Base-by-base conservation (phyloP, 2,888 invertebrate genomes). In the Drosophila lacicola region DNA sequence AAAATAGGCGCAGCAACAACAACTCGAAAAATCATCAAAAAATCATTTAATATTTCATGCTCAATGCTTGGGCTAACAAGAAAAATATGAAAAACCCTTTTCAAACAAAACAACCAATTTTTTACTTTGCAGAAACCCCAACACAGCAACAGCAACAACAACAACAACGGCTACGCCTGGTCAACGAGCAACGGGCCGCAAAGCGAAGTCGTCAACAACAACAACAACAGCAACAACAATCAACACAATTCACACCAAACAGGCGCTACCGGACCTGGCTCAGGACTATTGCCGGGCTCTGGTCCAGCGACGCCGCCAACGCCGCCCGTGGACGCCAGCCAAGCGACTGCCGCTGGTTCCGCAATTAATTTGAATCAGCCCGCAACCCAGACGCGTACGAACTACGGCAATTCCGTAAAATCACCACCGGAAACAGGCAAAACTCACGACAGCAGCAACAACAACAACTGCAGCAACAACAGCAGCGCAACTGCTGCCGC, bases 291-390 rank as follows among this genome's bases (percentile, higher is more conserved):
- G 53, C 73, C 73, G 33, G 70, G 44, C 17, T 71, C 73, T 60
- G 68, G 60, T 54, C 70, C 81, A 29, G 72, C 74, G 37, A 88
- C 88, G 39, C 86, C 90, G 25, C 82, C 80, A 46, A 80, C 90
- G 50, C 82, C 80, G 64, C 78, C 83, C 39, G 78, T 64, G 41
- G 66, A 77, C 53, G 68, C 53, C 49, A 64, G 66, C 42, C 81
- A 84, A 73, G 69, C 71, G 63, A 78, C 79, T 62, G 54, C 74
- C 41, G 37, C 72, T 44, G 68, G 69, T 60, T 74, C 88, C 70
- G 74, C 80, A 78, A 87, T 83, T 78, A 89, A 90, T 83, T 84
- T 89, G 74, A 82, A 89, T 82, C 76, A 80, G 70, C 88, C 89
- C 85, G 84, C 87, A 67, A 61, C 72, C 64, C 86, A 85, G 77